Percentiles rank a stretch among this genome's conserved stretches.
Evolutionary conservation across 37 sponge, comb jelly and placozoan species (phyloP).

Genomic region (Diacarnus erythraeanus): DNA sequence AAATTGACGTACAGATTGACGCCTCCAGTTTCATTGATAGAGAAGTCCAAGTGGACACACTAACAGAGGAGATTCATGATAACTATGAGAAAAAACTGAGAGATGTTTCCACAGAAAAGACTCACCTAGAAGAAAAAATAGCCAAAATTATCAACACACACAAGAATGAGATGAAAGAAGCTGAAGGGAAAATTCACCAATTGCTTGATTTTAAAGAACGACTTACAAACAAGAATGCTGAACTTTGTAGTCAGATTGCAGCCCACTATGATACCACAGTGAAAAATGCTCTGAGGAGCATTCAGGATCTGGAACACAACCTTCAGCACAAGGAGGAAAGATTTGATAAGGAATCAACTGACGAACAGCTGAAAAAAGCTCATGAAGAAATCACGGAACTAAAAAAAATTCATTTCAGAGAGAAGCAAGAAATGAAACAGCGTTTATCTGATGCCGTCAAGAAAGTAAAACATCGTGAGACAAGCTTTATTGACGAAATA

Average conservation of each 20-base stretch:
- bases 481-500: conserved; percentile 39
- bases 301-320: neutral
- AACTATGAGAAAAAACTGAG: neutral
- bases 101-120: neutral
- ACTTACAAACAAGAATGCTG: neutral
- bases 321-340: neutral
- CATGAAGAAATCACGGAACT: neutral
- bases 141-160: neutral
- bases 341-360: neutral
- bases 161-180: neutral
- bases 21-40: no score
- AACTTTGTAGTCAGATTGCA: neutral
- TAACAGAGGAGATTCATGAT: neutral
- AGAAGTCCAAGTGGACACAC: neutral
- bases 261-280: neutral
- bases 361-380: conserved; percentile 2
- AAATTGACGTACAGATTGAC: neutral
- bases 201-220: neutral
- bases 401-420: neutral
- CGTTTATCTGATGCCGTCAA: conserved; percentile 22
- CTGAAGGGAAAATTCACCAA: neutral
- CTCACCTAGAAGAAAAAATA: neutral
- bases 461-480: conserved; percentile 33
- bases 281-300: neutral
- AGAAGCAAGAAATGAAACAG: conserved; percentile 48